Evolutionary conservation across 2,888 invertebrate genomes (phyloP), one percentile per base, ranked within the genome.

Genomic region (Isoperla grammatica): DNA sequence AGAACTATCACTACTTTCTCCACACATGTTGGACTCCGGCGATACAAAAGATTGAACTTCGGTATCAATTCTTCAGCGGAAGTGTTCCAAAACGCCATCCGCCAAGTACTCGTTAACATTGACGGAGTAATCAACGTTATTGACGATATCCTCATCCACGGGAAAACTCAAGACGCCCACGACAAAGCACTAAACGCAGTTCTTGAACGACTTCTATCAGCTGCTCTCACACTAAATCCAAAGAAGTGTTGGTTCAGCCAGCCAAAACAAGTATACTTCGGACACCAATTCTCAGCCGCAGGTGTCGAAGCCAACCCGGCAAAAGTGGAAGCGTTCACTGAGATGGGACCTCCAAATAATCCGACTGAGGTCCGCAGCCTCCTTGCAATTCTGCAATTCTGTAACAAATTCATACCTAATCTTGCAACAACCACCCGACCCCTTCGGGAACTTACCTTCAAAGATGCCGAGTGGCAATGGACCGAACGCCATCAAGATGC

Each of bases 231-330:
- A 15, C 29, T 37, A 11, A 48, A 43, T 39, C 6, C 11, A 20
- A 54, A 49, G 22, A 49, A 49, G 12, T 49, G 49, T 13, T 15
- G 12, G 12, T 49, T 49, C 23, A 15, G 11, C n/a, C 49, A 23
- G 29, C 3, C 22, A 9, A 15, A 49, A n/a, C 46, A 11, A 11
- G 15, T 49, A 15, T 49, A 23, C 23, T 49, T 49, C 23, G 49
- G 49, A 22, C 23, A 49, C 22, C 2, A 13, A 20, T 49, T 49
- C 12, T 49, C 49, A 20, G 22, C 22, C 6, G 6, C 8, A 11
- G 42, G 42, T 12, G 13, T 42, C 5, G 8, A n/a, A 6, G 42
- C 13, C n/a, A 15, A 42, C 42, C 42, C 42, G 5, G 8, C 8
- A 42, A 42, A 42, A 42, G 8, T n/a, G n/a, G 13, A 6, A 12